Conservation (phyloP, 1,140 invertebrate species). For the Latrodectus geometricus region DNA sequence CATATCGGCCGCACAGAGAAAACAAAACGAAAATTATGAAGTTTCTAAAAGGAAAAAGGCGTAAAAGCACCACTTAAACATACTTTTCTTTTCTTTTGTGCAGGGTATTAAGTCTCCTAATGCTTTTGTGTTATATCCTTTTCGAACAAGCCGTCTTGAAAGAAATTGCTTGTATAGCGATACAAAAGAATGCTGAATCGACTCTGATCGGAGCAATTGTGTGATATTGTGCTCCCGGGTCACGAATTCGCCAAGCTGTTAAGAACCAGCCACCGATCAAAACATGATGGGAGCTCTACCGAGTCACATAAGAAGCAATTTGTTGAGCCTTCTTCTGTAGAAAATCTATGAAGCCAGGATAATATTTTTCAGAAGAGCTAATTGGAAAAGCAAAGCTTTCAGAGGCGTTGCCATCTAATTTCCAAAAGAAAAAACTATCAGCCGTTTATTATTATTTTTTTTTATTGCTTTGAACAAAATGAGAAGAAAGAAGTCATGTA, state of each 20-base stretch:
- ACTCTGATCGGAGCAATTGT: slow-evolving; percentile 41
- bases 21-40: not conserved
- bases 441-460: not conserved
- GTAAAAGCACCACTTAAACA: not conserved
- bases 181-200: slow-evolving; percentile 1
- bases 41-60: not conserved
- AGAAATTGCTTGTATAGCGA: slow-evolving; percentile 10
- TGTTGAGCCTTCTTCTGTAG: not conserved
- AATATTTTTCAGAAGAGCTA: slow-evolving; percentile 24
- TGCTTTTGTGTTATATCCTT: slow-evolving; percentile 24
- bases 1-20: not conserved
- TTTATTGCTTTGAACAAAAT: not conserved
- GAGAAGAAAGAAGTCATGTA: slow-evolving; percentile 10
- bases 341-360: slow-evolving; percentile 25
- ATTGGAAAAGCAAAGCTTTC: slow-evolving; percentile 32
- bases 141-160: slow-evolving; percentile 37
- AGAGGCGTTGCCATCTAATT: slow-evolving; percentile 34
- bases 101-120: slow-evolving; percentile 4
- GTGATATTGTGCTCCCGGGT: slow-evolving; percentile 26
- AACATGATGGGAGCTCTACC: slow-evolving; percentile 18
- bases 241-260: slow-evolving; percentile 31
- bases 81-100: not conserved
- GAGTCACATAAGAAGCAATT: slow-evolving; percentile 25
- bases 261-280: not conserved
- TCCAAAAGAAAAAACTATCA: not conserved